Conservation (phyloP, 2,113 vertebrate species). For the Tachysurus fulvidraco region DNA sequence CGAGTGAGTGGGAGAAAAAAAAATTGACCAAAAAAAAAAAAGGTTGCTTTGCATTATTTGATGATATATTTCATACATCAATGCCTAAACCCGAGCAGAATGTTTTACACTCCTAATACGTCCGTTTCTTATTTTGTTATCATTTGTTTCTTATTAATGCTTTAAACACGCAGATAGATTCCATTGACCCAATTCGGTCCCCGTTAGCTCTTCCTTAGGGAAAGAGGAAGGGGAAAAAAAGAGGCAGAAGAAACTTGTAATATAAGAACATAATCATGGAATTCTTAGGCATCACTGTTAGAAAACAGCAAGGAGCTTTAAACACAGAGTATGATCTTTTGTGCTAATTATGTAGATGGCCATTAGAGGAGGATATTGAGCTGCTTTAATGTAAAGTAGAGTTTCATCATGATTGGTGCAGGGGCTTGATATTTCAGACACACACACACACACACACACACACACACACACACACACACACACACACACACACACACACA, state of each 20-base stretch:
- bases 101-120: background rate
- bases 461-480: slow-evolving; percentile 6
- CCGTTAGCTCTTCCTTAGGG: background rate
- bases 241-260: background rate
- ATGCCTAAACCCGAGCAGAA: slow-evolving; percentile 57
- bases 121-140: slow-evolving; percentile 64
- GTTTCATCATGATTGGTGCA: slow-evolving; percentile 14
- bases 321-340: background rate
- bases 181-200: background rate
- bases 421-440: background rate
- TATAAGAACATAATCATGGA: background rate
- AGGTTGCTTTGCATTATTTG: slow-evolving; percentile 36
- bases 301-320: background rate
- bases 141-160: slow-evolving; percentile 43
- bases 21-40: background rate
- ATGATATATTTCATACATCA: slow-evolving; percentile 55
- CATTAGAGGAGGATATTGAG: slow-evolving; percentile 56
- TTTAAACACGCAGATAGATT: background rate
- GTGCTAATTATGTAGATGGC: slow-evolving; percentile 23
- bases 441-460: slow-evolving; percentile 14
- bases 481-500: slow-evolving; percentile 8
- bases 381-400: background rate
- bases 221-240: too few species aligned
- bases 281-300: background rate
- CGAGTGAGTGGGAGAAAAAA: slow-evolving; percentile 45